These are phyloP conservation scores for Pseudoatta argentina DNA, from an alignment of 1,140 invertebrate genomes.

Conservation along the genomic window DNA sequence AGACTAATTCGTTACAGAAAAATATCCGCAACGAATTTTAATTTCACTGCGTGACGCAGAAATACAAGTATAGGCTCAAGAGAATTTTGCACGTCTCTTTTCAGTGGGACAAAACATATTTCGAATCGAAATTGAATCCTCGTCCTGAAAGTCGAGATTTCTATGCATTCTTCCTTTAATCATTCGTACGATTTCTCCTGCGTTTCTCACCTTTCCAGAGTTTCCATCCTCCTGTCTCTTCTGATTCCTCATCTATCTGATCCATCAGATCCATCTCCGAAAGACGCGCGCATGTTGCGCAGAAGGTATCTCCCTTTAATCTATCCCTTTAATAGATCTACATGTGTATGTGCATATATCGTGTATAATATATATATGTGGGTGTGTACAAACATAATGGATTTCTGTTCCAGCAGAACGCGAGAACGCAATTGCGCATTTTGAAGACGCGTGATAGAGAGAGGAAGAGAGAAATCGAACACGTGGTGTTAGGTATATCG, in stretches of 20 bases:
- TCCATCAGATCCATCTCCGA: background rate
- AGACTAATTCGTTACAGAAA: background rate
- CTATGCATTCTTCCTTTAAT: background rate
- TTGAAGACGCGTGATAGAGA: constrained; percentile 1
- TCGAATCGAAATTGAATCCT: too few relatives aligned
- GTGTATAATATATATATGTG: too few relatives aligned
- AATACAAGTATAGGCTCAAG: background rate
- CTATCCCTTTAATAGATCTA: constrained; percentile 1
- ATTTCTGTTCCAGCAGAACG: background rate
- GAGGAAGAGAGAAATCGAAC: background rate
- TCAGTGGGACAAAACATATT: too few relatives aligned
- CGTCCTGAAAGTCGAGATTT: too few relatives aligned
- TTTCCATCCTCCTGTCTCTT: too few relatives aligned
- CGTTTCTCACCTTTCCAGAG: background rate
- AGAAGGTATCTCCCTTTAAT: constrained; percentile 21
- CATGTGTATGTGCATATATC: background rate
- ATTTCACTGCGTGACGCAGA: background rate
- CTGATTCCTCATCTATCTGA: background rate
- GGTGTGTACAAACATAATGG: background rate
- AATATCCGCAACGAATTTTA: background rate
- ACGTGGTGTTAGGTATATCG: background rate
- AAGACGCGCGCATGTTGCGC: constrained; percentile 31
- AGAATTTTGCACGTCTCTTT: background rate
- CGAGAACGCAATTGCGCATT: constrained; percentile 14
- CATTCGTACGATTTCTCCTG: background rate